Conservation (phyloP, 2,797 vertebrate species). For the Hozukius guyotensis region DNA sequence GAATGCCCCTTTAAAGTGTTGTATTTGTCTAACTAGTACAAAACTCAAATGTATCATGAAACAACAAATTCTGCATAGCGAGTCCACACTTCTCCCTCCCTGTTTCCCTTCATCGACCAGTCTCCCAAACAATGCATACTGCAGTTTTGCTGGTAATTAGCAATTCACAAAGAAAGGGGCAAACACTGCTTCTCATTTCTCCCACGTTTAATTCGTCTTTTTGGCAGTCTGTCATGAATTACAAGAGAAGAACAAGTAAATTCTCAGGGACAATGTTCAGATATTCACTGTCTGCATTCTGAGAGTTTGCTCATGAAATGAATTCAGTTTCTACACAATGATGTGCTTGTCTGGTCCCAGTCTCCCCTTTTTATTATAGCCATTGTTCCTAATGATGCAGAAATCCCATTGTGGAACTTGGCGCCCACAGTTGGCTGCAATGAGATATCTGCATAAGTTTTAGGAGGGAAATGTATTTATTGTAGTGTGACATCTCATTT, state of each 20-base stretch:
- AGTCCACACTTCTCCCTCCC: neutral
- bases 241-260: constrained; percentile 14
- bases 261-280: constrained; percentile 21
- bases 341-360: constrained; percentile 18
- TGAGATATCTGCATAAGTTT: constrained; percentile 26
- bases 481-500: neutral
- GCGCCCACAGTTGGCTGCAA: neutral
- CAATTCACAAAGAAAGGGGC: constrained; percentile 1
- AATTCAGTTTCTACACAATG: constrained; percentile 32
- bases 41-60: neutral
- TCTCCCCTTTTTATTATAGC: constrained; percentile 12
- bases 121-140: neutral
- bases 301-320: constrained; percentile 24
- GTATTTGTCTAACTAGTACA: neutral
- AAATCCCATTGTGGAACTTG: constrained; percentile 12
- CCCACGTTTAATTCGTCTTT: constrained; percentile 7
- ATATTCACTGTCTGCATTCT: constrained; percentile 33
- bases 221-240: constrained; percentile 27
- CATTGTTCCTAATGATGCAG: constrained; percentile 43
- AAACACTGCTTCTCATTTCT: constrained; percentile 25
- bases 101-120: neutral
- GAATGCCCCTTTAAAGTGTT: neutral
- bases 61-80: neutral
- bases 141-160: constrained; percentile 8
- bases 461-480: neutral